These are phyloP conservation scores for Colinus virginianus DNA, from an alignment of 2,113 vertebrate genomes.

Conservation along the genomic window DNA sequence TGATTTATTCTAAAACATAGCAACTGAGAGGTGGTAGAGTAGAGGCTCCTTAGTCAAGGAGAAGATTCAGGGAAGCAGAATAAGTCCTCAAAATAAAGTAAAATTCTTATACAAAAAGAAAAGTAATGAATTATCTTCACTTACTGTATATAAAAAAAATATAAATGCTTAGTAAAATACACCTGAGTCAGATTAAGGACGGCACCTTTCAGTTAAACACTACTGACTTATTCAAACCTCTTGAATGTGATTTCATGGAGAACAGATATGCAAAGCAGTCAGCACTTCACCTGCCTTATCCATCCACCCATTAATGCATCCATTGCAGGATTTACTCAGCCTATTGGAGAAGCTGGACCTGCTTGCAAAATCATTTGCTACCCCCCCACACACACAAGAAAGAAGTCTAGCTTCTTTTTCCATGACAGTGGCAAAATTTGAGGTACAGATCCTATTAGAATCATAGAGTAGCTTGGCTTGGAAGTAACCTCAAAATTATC, in stretches of 20 bases:
- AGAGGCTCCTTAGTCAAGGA: neutral
- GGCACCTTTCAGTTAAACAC: neutral
- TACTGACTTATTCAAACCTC: neutral
- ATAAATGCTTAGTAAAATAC: neutral
- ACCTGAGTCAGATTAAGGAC: neutral
- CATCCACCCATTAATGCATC: no score
- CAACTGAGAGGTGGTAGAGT: neutral
- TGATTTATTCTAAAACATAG: neutral
- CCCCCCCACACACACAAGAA: neutral
- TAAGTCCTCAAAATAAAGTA: neutral
- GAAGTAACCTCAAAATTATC: no score
- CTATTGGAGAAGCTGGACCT: neutral
- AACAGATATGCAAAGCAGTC: neutral
- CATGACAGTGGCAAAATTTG: neutral
- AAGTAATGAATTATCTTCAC: neutral
- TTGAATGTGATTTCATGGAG: neutral
- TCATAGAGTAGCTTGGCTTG: no score
- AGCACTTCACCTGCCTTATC: neutral
- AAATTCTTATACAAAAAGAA: neutral
- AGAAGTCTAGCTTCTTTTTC: neutral
- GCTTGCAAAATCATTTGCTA: neutral
- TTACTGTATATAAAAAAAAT: neutral
- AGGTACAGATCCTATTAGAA: neutral
- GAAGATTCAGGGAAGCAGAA: neutral
- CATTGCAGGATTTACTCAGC: neutral